These are phyloP conservation scores for Crenichthys baileyi DNA, from an alignment of 2,797 vertebrate species.

Conservation along the genomic window DNA sequence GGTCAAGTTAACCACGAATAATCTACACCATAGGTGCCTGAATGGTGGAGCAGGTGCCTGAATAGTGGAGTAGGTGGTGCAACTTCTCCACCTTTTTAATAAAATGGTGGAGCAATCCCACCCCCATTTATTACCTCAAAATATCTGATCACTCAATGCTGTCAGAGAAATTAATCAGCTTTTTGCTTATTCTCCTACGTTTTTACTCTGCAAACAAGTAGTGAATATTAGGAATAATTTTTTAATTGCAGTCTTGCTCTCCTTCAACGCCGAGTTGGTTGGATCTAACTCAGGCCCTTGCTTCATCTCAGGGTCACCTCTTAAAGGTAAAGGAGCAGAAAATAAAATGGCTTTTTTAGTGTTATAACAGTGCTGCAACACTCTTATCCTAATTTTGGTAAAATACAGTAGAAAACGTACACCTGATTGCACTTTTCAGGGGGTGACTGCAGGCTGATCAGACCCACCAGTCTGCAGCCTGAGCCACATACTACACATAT, in stretches of 20 bases:
- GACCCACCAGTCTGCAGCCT: background rate
- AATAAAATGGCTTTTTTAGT: background rate
- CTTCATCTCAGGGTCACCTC: background rate
- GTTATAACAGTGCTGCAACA: background rate
- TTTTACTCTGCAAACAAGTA: too few species aligned
- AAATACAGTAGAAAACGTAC: background rate
- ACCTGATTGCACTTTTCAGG: background rate
- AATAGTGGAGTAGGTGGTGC: background rate
- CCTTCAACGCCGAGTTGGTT: too few species aligned
- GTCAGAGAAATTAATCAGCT: background rate
- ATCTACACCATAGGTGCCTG: background rate
- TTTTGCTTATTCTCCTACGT: too few species aligned
- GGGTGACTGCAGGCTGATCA: background rate
- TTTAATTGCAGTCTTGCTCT: too few species aligned
- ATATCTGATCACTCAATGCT: background rate
- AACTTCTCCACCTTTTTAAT: background rate
- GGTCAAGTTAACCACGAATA: conserved; percentile 1
- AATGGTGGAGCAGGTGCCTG: background rate
- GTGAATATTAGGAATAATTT: too few species aligned
- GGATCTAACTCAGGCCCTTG: too few species aligned
- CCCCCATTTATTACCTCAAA: background rate
- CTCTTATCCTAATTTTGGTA: background rate
- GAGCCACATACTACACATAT: background rate
- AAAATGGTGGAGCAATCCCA: background rate
- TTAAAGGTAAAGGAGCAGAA: background rate